Percentiles rank a stretch among this genome's conserved stretches.
These are phyloP conservation scores for Caenorhabditis sulstoni DNA, from an alignment of 2,888 invertebrate genomes.

Conservation along the genomic window DNA sequence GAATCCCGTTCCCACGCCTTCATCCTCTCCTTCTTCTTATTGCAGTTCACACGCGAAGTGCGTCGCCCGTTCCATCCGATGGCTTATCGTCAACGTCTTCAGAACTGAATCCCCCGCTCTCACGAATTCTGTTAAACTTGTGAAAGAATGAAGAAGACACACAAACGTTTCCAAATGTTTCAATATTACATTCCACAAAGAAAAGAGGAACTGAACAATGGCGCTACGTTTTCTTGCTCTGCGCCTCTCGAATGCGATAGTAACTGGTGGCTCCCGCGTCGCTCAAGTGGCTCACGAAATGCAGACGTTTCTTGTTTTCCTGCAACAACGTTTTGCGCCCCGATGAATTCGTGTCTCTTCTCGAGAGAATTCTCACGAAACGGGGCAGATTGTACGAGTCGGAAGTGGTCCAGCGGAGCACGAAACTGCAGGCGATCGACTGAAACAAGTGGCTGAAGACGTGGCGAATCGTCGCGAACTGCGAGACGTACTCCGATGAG, in stretches of 20 bases:
- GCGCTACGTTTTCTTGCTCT: conserved; percentile 6
- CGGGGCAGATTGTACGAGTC: conserved; percentile 39
- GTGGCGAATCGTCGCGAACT: neutral
- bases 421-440: conserved; percentile 34
- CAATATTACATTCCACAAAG: conserved; percentile 7
- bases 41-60: conserved; percentile 59
- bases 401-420: conserved; percentile 39
- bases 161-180: neutral
- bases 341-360: too few relatives aligned
- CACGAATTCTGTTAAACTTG: neutral
- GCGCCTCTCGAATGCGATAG: conserved; percentile 22
- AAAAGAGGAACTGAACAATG: conserved; percentile 11
- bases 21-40: neutral
- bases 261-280: conserved; percentile 24
- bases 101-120: conserved; percentile 3
- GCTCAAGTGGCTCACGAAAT: conserved; percentile 23
- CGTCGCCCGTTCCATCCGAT: conserved; percentile 61
- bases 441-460: conserved; percentile 11
- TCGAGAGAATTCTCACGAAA: conserved; percentile 15
- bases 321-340: too few relatives aligned
- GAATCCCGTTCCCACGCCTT: conserved; percentile 13
- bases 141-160: too few relatives aligned
- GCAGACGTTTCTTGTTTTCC: conserved; percentile 47
- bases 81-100: conserved; percentile 55
- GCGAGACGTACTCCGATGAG: conserved; percentile 18